These are phyloP conservation scores for Phallusia fumigata DNA, from an alignment of 23 tunicate species.

Conservation along the genomic window DNA sequence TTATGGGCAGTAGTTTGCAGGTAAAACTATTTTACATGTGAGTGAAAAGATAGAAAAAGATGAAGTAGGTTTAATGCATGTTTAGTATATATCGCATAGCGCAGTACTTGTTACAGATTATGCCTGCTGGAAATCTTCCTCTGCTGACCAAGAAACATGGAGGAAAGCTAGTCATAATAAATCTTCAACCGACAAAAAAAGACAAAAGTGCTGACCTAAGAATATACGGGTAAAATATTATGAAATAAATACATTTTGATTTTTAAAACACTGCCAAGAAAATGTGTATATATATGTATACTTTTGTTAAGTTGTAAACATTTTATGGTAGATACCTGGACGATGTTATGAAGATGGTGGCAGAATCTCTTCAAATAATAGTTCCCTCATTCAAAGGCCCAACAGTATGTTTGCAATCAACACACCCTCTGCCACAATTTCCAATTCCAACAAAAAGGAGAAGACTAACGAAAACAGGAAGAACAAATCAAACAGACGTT, in stretches of 20 bases:
- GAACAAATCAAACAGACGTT: neutral
- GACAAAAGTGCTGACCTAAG: constrained; percentile 83
- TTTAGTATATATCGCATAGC: no score
- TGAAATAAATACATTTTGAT: neutral
- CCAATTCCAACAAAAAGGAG: neutral
- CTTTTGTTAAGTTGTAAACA: neutral
- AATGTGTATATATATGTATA: neutral
- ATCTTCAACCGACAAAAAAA: constrained; percentile 73
- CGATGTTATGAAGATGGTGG: constrained; percentile 63
- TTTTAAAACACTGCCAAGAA: neutral
- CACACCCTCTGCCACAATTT: constrained; percentile 15
- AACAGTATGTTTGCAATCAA: constrained; percentile 39
- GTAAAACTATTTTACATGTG: constrained; percentile 22
- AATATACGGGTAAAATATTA: constrained; percentile 47
- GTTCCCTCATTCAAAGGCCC: constrained; percentile 64
- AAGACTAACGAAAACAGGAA: neutral
- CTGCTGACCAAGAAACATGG: constrained; percentile 62
- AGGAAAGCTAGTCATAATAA: constrained; percentile 85
- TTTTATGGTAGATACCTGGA: constrained; percentile 50
- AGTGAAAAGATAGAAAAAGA: no score
- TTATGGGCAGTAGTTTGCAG: constrained; percentile 80
- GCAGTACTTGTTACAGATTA: constrained; percentile 31
- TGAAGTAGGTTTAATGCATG: no score
- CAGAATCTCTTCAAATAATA: constrained; percentile 29
- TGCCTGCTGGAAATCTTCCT: constrained; percentile 85